These are phyloP conservation scores for Clunio marinus DNA, from an alignment of 2,888 invertebrate species.

Conservation along the genomic window DNA sequence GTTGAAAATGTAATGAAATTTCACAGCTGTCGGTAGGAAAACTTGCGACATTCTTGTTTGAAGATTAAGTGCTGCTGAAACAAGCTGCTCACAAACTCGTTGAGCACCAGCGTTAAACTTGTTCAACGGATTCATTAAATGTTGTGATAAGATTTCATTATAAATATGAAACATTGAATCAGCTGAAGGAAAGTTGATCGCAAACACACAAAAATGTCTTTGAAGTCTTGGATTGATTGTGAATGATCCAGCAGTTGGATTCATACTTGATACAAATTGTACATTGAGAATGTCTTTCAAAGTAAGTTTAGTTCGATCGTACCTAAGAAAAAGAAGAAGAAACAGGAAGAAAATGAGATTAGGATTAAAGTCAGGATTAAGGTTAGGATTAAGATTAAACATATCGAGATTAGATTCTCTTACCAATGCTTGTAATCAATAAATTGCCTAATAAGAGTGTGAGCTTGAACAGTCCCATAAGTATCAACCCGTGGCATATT, in stretches of 20 bases:
- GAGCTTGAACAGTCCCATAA: slow-evolving; percentile 93
- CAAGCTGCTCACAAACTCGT: slow-evolving; percentile 59
- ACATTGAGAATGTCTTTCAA: slow-evolving; percentile 89
- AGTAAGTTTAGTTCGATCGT: slow-evolving; percentile 78
- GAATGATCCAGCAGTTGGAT: slow-evolving; percentile 92
- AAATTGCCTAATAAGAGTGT: slow-evolving; percentile 86
- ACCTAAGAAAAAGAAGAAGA: no score
- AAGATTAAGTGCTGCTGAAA: slow-evolving; percentile 68
- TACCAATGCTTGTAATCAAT: slow-evolving; percentile 95
- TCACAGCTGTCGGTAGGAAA: slow-evolving; percentile 89
- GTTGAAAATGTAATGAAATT: slow-evolving; percentile 94
- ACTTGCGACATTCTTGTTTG: slow-evolving; percentile 69
- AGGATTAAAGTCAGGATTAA: slow-evolving; percentile 51
- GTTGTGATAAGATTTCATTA: slow-evolving; percentile 74
- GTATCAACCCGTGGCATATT: slow-evolving; percentile 87
- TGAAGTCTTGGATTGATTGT: slow-evolving; percentile 88
- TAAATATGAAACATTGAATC: slow-evolving; percentile 84
- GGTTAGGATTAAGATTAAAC: no score
- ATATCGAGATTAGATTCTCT: no score
- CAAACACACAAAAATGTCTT: slow-evolving; percentile 81
- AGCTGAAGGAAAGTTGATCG: slow-evolving; percentile 75
- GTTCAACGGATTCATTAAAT: slow-evolving; percentile 60
- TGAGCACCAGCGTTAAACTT: slow-evolving; percentile 62
- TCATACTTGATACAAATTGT: slow-evolving; percentile 94
- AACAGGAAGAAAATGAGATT: no score